Conservation (phyloP, 2,888 invertebrate genomes). For the Phanerotoma sp. region DNA sequence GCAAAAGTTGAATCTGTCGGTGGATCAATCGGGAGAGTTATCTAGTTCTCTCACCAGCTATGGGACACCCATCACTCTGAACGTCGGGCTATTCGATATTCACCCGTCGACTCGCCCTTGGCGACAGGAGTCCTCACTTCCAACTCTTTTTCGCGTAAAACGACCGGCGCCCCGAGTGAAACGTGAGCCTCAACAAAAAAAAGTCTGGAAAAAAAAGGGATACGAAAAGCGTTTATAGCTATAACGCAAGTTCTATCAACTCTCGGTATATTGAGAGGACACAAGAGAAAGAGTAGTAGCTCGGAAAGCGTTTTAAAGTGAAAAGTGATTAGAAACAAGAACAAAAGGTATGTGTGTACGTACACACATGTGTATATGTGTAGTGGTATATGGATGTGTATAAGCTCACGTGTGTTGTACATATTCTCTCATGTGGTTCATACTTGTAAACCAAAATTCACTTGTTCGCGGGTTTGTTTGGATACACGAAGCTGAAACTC, state of each 20-base stretch:
- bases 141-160: conserved; percentile 14
- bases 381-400: too few relatives aligned
- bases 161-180: conserved; percentile 22
- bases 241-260: neutral
- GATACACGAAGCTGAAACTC: conserved; percentile 21
- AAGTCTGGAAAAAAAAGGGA: conserved; percentile 5
- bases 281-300: neutral
- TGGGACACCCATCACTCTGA: conserved; percentile 23
- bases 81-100: conserved; percentile 28
- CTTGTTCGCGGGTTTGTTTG: conserved; percentile 20
- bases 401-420: neutral
- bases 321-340: conserved; percentile 1
- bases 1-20: neutral
- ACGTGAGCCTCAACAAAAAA: conserved; percentile 17
- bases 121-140: conserved; percentile 11
- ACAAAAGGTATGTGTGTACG: neutral
- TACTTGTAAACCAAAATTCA: conserved; percentile 10
- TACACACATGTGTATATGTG: too few relatives aligned
- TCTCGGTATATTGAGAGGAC: neutral
- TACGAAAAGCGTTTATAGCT: conserved; percentile 1
- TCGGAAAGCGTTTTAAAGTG: neutral
- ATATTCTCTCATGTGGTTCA: neutral
- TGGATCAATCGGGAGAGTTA: neutral
- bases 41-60: conserved; percentile 5
- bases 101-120: conserved; percentile 12